A percentile compares a stretch with the other conserved stretches of the same genome.
Conservation (phyloP, 2,888 invertebrate genomes). For the Ptychoptera contaminata region DNA sequence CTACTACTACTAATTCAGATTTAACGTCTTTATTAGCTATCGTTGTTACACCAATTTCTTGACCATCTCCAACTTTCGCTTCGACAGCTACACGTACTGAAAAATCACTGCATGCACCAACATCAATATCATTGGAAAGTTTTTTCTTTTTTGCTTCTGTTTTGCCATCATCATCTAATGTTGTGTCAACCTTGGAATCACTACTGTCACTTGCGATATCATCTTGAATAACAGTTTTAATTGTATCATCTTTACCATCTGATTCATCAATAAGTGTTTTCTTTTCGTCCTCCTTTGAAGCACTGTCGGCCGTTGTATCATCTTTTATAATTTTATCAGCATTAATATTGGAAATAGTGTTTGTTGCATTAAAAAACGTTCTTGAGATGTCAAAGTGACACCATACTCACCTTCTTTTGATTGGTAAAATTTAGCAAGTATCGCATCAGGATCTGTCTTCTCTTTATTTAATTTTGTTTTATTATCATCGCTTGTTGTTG, state of each 20-base stretch:
- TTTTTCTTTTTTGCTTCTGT: slow-evolving; percentile 8
- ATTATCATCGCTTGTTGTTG: too few species aligned
- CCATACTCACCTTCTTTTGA: too few species aligned
- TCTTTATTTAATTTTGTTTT: too few species aligned
- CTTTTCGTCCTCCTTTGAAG: slow-evolving; percentile 22
- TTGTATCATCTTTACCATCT: slow-evolving; percentile 10
- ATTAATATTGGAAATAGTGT: too few species aligned
- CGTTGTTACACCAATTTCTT: not conserved
- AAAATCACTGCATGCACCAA: not conserved
- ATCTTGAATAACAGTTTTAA: slow-evolving; percentile 6
- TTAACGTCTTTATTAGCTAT: not conserved
- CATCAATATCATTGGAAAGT: slow-evolving; percentile 1
- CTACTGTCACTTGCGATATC: slow-evolving; percentile 5
- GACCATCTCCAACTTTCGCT: not conserved
- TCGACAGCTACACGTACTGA: not conserved
- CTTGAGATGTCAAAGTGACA: too few species aligned
- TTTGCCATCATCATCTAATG: slow-evolving; percentile 5
- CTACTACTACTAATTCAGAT: not conserved
- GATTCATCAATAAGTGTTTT: slow-evolving; percentile 17
- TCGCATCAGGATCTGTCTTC: too few species aligned
- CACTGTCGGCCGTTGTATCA: too few species aligned
- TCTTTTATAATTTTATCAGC: too few species aligned
- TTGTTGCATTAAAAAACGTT: too few species aligned
- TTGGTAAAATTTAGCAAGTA: too few species aligned
- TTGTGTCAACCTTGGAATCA: not conserved